Evolutionary conservation across 2,888 invertebrate genomes (phyloP).

Genomic region (Drosophila sordidula): DNA sequence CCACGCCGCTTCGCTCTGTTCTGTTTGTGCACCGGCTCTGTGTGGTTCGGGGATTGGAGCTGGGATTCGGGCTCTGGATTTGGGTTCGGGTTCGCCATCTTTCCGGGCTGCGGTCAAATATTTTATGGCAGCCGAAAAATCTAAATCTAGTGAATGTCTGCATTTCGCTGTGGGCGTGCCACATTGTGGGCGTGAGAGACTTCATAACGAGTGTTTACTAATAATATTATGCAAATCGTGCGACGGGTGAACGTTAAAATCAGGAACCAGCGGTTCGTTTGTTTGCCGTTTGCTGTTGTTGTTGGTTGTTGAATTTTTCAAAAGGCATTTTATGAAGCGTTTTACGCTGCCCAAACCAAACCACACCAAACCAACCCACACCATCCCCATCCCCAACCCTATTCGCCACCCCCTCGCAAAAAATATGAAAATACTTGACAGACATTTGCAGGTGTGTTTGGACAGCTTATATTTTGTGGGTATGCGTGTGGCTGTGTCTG

Average conservation of each 20-base stretch:
- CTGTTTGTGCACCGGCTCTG: not conserved
- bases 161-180: conserved; percentile 44
- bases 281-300: conserved; percentile 37
- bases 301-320: conserved; percentile 71
- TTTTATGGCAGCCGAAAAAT: conserved; percentile 73
- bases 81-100: conserved; percentile 47
- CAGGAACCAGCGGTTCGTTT: conserved; percentile 43
- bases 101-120: conserved; percentile 74
- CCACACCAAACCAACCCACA: not conserved
- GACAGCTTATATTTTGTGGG: conserved; percentile 42
- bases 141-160: conserved; percentile 77
- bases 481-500: not conserved
- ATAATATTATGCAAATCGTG: conserved; percentile 80
- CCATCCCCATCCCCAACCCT: too few relatives aligned
- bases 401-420: not conserved
- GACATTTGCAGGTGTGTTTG: conserved; percentile 69
- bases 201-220: conserved; percentile 81
- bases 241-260: conserved; percentile 50
- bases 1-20: not conserved
- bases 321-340: conserved; percentile 75
- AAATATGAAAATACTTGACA: conserved; percentile 54
- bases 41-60: conserved; percentile 4
- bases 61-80: conserved; percentile 32
- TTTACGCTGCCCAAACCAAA: conserved; percentile 42
- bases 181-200: conserved; percentile 42